Base-by-base conservation (phyloP, 2,888 invertebrate species). In the Tolmerus cingulatus region DNA sequence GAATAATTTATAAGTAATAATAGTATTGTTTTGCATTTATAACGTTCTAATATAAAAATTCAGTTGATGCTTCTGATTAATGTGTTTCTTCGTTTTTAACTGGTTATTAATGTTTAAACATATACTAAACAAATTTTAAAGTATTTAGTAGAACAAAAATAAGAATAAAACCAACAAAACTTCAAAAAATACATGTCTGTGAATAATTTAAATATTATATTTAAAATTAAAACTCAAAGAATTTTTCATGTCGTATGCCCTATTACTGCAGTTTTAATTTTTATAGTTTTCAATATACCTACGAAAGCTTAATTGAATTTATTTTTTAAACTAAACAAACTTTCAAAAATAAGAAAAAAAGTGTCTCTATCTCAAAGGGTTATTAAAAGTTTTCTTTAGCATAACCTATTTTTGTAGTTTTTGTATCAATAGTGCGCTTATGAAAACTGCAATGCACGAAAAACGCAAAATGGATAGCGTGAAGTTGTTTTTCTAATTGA, bases 31-130 rank as follows among this genome's bases (percentile, higher is more conserved):
- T n/a, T 51, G 79, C 27, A 79, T 46, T 79, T 79, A 55, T 12
- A 34, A 23, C 43, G 43, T 66, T 66, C 23, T 19, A 66, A 79
- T 79, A 84, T 55, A 81, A 81, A 34, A 82, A 46, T 19, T 37
- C 74, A 51, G 88, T 88, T 86, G 87, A 87, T 88, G 88, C 87
- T 88, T 88, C 88, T 88, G 88, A 88, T 88, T 87, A 88, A 88
- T 88, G 88, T 88, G 86, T 87, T 87, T 66, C 74, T 86, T 86
- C 86, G 86, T 78, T 86, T 86, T 78, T 79, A 78, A 57, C 57
- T 78, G 19, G 37, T 78, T 66, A 66, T 30, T 76, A 76, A 27
- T 76, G 76, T 76, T 23, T 76, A 76, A 76, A 76, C 37, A 76
- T 76, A 76, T n/a, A 76, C 16, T 19, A 87, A 79, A 88, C 86